phyloP scores from a whole-genome alignment of 2,888 invertebrate species.

The Brenthis hecate region DNA sequence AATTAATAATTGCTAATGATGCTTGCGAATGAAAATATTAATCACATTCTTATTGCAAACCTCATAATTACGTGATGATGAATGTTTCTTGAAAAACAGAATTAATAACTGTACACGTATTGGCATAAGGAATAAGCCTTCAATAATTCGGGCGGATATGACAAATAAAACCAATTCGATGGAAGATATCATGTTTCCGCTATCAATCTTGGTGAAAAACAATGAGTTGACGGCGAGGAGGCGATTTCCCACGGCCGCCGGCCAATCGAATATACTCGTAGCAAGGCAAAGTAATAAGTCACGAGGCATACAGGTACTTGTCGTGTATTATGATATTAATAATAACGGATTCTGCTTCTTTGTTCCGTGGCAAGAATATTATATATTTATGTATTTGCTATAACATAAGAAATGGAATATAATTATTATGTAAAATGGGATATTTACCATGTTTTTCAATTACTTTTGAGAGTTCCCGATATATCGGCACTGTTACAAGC shows the following conservation, averaged over 20 bases:
- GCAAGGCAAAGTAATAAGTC: conserved; percentile 39
- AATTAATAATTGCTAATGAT: conserved; percentile 62
- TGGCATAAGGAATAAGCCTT: conserved; percentile 45
- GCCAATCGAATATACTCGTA: conserved; percentile 40
- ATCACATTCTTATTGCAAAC: neutral
- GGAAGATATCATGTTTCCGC: conserved; percentile 66
- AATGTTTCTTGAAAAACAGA: conserved; percentile 53
- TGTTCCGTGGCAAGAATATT: neutral
- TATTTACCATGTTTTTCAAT: no score
- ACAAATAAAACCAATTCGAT: conserved; percentile 62
- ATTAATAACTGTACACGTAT: conserved; percentile 45
- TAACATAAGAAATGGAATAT: neutral
- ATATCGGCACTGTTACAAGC: no score
- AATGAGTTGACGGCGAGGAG: conserved; percentile 54
- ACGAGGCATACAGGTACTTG: conserved; percentile 25
- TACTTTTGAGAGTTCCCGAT: no score
- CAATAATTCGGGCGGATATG: conserved; percentile 67
- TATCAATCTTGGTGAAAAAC: conserved; percentile 68
- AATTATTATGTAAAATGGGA: no score
- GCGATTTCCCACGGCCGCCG: conserved; percentile 56
- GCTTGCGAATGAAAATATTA: conserved; percentile 49
- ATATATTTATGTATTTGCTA: neutral
- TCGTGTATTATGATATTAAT: conserved; percentile 29
- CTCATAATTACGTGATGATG: conserved; percentile 65
- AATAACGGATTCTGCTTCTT: conserved; percentile 16